Base-by-base conservation (phyloP, 2,113 vertebrate species). In the Grallaria varia region DNA sequence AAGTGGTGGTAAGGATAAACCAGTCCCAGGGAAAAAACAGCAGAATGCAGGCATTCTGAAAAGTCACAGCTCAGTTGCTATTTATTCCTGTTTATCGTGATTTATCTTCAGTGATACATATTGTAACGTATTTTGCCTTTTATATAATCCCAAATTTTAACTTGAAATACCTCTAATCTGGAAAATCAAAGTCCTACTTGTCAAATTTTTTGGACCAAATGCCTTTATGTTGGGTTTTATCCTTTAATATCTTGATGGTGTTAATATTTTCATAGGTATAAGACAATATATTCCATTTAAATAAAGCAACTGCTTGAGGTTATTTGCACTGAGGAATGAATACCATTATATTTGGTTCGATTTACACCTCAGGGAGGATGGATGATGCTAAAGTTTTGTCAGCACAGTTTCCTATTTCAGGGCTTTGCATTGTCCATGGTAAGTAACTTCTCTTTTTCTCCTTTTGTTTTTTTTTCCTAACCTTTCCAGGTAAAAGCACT, bases 401-500 rank as follows among this genome's bases (percentile, higher is more conserved):
- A 66, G 79, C 50, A 56, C 39, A 78, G 9, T 96, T 86, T 85
- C 93, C 93, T 91, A 9, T 89, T 55, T 87, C 83, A 86, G 84
- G 75, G 62, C 45, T 67, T 93, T 95, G 60, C 92, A 69, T 78
- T 93, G 45, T 92, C 94, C n/a, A 2, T 94, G 95, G 97, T 95
- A 94, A 98, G 97, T 98, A 98, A 98, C 97, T 91, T 97, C 78
- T 96, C 82, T 95, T 96, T 96, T 87, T 97, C 55, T 93, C 66
- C 74, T 84, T 95, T 37, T 24, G 11, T 64, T 40, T 81, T 80
- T 72, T 92, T 92, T 93, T 64, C 97, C 90, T 97, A 77, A 97
- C 96, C 89, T 97, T 97, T 97, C 90, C 96, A 99, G 99, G 99
- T 98, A 99, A 99, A 97, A 99, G 98, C 91, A 99, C 99, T 78